These are phyloP conservation scores for Nanorana parkeri DNA, from an alignment of 2,113 vertebrate species.

Conservation along the genomic window DNA sequence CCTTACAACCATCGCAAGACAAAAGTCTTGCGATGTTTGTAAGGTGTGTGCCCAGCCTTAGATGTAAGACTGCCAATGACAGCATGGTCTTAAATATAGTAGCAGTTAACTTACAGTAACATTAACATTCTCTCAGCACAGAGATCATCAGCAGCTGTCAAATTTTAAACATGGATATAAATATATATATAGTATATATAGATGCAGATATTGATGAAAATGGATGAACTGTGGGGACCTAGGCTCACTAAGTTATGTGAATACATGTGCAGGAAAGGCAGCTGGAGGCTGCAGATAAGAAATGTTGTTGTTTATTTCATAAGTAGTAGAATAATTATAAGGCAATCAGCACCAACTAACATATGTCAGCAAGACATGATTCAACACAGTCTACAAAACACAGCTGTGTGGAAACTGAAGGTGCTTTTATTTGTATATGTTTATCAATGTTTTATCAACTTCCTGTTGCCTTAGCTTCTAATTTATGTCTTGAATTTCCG, in stretches of 20 bases:
- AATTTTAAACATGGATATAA: too few species aligned
- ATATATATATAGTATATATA: too few species aligned
- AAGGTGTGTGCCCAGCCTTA: too few species aligned
- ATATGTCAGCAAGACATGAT: not conserved
- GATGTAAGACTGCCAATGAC: too few species aligned
- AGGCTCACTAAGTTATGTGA: not conserved
- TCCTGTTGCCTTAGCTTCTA: not conserved
- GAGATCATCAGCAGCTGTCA: too few species aligned
- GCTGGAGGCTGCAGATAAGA: not conserved
- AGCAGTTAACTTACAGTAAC: too few species aligned
- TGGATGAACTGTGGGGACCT: not conserved
- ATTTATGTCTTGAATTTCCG: not conserved
- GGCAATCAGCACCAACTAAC: too few species aligned
- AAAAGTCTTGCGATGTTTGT: too few species aligned
- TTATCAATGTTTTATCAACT: conserved; percentile 19
- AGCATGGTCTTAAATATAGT: too few species aligned
- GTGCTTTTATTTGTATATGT: conserved; percentile 16
- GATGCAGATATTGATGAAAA: not conserved
- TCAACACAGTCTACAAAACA: not conserved
- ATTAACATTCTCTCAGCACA: too few species aligned
- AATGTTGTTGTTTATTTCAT: not conserved
- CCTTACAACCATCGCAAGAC: too few species aligned
- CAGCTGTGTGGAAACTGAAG: not conserved
- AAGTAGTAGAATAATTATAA: conserved; percentile 4
- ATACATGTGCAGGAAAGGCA: not conserved